Evolutionary conservation across 2,113 vertebrate genomes (phyloP), one percentile per base, ranked within the genome.

Genomic region (Rutilus rutilus): DNA sequence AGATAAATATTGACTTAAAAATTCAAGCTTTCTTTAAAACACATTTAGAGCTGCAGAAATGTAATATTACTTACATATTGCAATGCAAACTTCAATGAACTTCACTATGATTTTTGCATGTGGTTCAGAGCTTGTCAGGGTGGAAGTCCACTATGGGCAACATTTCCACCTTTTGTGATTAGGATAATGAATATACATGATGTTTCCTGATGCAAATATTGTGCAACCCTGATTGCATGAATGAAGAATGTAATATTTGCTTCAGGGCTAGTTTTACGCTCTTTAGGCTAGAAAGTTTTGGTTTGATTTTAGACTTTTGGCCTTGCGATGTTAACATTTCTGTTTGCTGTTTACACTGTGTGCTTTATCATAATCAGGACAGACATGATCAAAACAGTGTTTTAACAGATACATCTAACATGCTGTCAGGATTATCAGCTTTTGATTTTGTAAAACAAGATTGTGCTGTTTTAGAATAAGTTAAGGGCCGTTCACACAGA

Each of bases 191-290:
- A 45, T 45, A 45, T 45, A 30, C 27, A 8, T 42, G 12, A 5
- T 80, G 57, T 25, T 79, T 67, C 17, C 39, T 81, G 79, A 81
- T 2, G 79, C 60, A 81, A 81, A 47, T 47, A 3, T 81, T 50
- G 59, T 15, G 60, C 79, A 67, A 81, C 33, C 39, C 25, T 64
- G 59, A 45, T 27, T 64, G 6, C 23, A 21, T 11, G 36, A 42
- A 5, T 25, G 10, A 78, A 23, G 19, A 33, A 78, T 36, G 21
- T 33, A 4, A 30, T 25, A 30, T 30, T 67, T 81, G 7, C 15
- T 57, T 36, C 2, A 30, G 9, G 60, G 23, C 39, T 50, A 62
- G 21, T 54, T 77, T 77, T 47, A 21, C 14, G 54, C 25, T 7
- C 42, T 75, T 77, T 33, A 19, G 14, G 75, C 54, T 54, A 33